A percentile compares a stretch with the other conserved stretches of the same genome.
Evolutionary conservation across 2,888 invertebrate genomes (phyloP).

Genomic region (Gastrophysa polygoni): DNA sequence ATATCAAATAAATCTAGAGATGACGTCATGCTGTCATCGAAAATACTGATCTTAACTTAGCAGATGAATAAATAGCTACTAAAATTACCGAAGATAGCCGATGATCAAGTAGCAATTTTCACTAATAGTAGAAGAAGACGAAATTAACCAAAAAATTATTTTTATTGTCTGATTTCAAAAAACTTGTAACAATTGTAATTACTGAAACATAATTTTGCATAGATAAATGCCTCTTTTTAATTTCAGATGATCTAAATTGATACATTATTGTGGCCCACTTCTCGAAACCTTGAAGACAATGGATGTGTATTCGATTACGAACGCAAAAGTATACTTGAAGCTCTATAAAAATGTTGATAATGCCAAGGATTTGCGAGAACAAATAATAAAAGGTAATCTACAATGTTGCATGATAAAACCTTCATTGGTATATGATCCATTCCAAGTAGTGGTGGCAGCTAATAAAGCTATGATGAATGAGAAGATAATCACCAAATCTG

Average conservation of each 20-base stretch:
- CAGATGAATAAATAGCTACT: too few species aligned
- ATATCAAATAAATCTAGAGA: background rate
- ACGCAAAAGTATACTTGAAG: slow-evolving; percentile 54
- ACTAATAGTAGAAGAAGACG: too few species aligned
- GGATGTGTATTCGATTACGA: slow-evolving; percentile 46
- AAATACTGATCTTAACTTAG: too few species aligned
- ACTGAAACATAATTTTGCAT: too few species aligned
- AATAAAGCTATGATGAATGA: slow-evolving; percentile 67
- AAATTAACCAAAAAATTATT: too few species aligned
- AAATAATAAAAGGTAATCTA: slow-evolving; percentile 64
- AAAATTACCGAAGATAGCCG: too few species aligned
- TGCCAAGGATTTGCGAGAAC: slow-evolving; percentile 61
- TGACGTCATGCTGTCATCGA: background rate
- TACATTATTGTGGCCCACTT: too few species aligned
- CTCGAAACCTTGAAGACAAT: slow-evolving; percentile 12
- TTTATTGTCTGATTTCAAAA: too few species aligned
- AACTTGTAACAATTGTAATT: too few species aligned
- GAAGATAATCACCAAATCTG: slow-evolving; percentile 66
- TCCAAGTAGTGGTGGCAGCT: slow-evolving; percentile 69
- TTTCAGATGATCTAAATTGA: too few species aligned
- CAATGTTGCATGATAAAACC: slow-evolving; percentile 69
- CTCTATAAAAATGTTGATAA: slow-evolving; percentile 67
- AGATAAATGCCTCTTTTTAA: too few species aligned
- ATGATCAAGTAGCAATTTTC: too few species aligned
- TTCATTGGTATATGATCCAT: slow-evolving; percentile 64